A percentile compares a stretch with the other conserved stretches of the same genome.
phyloP scores from a whole-genome alignment of 2,888 invertebrate species.

The Metellina segmentata region DNA sequence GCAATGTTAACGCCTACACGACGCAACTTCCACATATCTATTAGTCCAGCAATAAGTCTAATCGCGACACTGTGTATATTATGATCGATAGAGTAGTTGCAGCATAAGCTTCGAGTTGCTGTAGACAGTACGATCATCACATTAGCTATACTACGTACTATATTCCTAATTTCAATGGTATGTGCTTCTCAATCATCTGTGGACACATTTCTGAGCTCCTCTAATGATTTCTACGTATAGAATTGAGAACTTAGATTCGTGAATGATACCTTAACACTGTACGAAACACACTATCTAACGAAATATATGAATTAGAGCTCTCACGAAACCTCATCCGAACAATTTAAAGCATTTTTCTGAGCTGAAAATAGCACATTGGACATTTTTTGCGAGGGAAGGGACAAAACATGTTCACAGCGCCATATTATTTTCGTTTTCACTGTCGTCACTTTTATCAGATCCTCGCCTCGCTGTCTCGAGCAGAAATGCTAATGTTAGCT shows the following conservation, averaged over 20 bases:
- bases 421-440: not conserved
- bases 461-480: not conserved
- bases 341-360: not conserved
- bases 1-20: not conserved
- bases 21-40: not conserved
- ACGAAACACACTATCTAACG: too few relatives aligned
- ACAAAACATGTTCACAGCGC: not conserved
- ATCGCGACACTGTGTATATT: not conserved
- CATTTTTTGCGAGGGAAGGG: not conserved
- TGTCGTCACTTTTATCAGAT: not conserved
- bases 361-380: not conserved
- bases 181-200: not conserved
- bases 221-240: too few relatives aligned
- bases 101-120: not conserved
- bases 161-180: not conserved
- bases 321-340: too few relatives aligned
- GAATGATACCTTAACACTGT: too few relatives aligned
- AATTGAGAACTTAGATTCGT: too few relatives aligned
- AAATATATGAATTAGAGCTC: too few relatives aligned
- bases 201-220: too few relatives aligned
- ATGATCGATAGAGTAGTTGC: not conserved
- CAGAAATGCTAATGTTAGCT: constrained; percentile 31
- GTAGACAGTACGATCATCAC: not conserved
- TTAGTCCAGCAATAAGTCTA: not conserved
- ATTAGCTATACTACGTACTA: not conserved